phyloP scores from a whole-genome alignment of 1,140 invertebrate genomes.

The Neoseiulus cucumeris region DNA sequence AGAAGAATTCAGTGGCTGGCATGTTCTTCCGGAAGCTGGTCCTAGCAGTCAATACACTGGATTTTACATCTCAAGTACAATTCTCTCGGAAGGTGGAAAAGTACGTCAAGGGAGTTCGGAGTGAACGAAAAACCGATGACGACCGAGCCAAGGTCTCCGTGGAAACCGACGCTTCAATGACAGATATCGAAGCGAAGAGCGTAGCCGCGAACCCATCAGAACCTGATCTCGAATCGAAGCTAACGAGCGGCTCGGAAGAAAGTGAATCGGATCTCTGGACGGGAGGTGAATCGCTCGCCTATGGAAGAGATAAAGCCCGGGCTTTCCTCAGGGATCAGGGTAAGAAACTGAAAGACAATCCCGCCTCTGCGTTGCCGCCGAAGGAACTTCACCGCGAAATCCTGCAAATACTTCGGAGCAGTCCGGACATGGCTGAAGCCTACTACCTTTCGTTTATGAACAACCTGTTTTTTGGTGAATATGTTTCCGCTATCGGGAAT shows the following conservation, averaged over 20 bases:
- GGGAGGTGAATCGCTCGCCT: no score
- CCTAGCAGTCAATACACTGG: not conserved
- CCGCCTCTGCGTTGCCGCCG: not conserved
- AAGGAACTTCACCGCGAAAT: not conserved
- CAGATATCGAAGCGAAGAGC: no score
- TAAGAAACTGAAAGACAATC: not conserved
- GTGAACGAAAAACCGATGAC: no score
- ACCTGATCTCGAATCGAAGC: no score
- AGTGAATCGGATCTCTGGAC: no score
- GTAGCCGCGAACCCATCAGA: no score
- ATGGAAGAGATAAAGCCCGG: not conserved
- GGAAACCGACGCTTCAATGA: no score
- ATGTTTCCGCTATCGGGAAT: not conserved
- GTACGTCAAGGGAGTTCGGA: not conserved
- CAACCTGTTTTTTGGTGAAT: not conserved
- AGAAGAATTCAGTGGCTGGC: not conserved
- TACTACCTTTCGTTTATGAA: conserved; percentile 4
- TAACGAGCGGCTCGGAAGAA: no score
- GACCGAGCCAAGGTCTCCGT: no score
- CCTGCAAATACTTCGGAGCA: not conserved
- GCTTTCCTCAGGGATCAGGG: not conserved
- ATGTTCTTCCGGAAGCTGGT: not conserved
- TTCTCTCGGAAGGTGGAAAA: not conserved
- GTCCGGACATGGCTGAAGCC: not conserved
- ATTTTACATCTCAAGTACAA: not conserved